phyloP scores from a whole-genome alignment of 2,797 vertebrate species.

The Rhinella marina region DNA sequence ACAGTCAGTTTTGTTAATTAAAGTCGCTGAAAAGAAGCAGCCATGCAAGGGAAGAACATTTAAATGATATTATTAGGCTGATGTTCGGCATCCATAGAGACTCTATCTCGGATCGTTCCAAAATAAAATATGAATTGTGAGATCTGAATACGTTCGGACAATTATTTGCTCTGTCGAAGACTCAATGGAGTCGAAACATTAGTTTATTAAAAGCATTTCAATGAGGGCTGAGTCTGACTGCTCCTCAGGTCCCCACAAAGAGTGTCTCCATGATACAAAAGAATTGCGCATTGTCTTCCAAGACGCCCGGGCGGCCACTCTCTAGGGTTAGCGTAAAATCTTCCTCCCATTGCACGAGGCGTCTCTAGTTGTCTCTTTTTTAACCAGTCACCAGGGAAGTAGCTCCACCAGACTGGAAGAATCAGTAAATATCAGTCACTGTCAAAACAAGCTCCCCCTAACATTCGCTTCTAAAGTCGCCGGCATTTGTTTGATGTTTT shows the following conservation, averaged over 20 bases:
- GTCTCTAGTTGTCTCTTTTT: background rate
- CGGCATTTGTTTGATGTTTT: background rate
- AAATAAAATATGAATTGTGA: constrained; percentile 51
- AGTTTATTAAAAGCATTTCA: constrained; percentile 33
- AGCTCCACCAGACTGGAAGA: background rate
- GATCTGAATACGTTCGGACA: constrained; percentile 30
- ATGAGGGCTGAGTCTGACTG: background rate
- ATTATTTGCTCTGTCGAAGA: constrained; percentile 46
- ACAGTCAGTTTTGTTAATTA: constrained; percentile 55
- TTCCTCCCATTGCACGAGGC: background rate
- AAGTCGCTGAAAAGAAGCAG: constrained; percentile 51
- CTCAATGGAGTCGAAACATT: constrained; percentile 43
- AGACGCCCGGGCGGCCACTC: background rate
- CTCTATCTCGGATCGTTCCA: constrained; percentile 21
- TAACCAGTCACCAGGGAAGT: background rate
- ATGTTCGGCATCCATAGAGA: constrained; percentile 48
- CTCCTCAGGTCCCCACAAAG: background rate
- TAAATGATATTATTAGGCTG: constrained; percentile 52
- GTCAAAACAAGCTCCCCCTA: constrained; percentile 8
- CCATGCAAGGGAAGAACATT: constrained; percentile 52
- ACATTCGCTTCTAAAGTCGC: background rate
- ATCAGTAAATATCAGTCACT: background rate
- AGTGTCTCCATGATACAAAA: background rate
- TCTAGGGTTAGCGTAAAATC: background rate
- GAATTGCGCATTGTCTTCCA: background rate